Conservation (phyloP, 2,888 invertebrate genomes). For the Apotomis betuletana region DNA sequence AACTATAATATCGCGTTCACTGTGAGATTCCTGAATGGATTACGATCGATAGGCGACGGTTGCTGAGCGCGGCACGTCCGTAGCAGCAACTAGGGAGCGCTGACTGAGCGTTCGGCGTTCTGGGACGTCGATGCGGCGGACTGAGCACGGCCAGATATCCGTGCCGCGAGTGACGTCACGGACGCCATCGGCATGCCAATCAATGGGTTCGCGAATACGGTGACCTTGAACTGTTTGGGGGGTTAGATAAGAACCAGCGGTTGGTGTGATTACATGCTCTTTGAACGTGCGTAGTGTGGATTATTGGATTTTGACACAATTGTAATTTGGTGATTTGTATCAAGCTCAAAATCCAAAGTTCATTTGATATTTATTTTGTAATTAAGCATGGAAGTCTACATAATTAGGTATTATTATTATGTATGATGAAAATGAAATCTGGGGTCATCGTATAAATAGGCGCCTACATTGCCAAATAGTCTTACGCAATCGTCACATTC, state of each 20-base stretch:
- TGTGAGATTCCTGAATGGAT: slow-evolving; percentile 51
- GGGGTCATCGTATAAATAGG: too few species aligned
- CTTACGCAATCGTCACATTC: too few species aligned
- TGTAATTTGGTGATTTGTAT: too few species aligned
- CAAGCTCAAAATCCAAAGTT: too few species aligned
- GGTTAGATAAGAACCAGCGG: background rate
- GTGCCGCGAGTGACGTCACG: slow-evolving; percentile 42
- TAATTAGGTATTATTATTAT: too few species aligned
- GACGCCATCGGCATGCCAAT: slow-evolving; percentile 31
- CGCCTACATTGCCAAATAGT: too few species aligned
- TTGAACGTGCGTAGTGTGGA: too few species aligned
- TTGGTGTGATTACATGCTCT: background rate
- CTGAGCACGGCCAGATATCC: background rate
- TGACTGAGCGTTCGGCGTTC: slow-evolving; percentile 46
- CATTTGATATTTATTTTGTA: too few species aligned
- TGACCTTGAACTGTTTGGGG: slow-evolving; percentile 31
- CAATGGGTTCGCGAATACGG: slow-evolving; percentile 24
- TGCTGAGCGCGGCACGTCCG: slow-evolving; percentile 42
- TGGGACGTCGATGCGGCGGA: background rate
- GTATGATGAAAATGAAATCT: too few species aligned
- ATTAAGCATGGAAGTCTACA: too few species aligned
- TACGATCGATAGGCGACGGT: slow-evolving; percentile 58
- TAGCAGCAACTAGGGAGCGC: slow-evolving; percentile 46
- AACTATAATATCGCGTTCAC: slow-evolving; percentile 21
- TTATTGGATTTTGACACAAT: too few species aligned